Evolutionary conservation across 1,140 invertebrate genomes (phyloP), one percentile per base, ranked within the genome.

Genomic region (Zaprionus africanus): DNA sequence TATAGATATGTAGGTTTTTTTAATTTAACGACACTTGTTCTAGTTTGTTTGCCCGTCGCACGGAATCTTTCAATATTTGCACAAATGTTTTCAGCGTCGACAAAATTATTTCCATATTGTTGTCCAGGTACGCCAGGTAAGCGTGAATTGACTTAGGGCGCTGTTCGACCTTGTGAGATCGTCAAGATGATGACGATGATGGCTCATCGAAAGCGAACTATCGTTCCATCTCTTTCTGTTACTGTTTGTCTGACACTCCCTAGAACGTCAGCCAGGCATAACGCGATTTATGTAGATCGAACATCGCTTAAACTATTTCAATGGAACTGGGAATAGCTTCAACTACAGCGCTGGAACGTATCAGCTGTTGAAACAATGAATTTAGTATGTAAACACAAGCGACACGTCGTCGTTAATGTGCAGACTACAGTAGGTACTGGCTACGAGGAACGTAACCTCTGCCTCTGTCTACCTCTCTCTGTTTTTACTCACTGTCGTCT

Each of bases 241-340:
- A 26, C 34, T 9, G 15, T 26, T 12, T 60, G 58, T 22, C 34
- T 56, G 63, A 61, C 84, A 84, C 84, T 79, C 84, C 72, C 70
- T 36, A 61, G 68, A 62, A 19, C 68, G 22, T 22, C 79, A 81
- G 34, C 79, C 64, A 78, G 61, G 78, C 85, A 78, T 65, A 64
- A 83, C 62, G 72, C 56, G 43, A 84, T 79, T 74, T 85, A 84
- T 81, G 70, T 85, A 75, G 68, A 90, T 88, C 81, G 76, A 71
- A 90, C 90, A 81, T 88, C 81, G 78, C 49, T 61, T 83, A 81
- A 75, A 56, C 61, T 76, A 61, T 71, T 28, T 56, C 26, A 56
- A 28, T 28, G 26, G 11, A 58, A 43, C 15, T 28, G 19, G 7
- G 2, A 5, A 56, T 65, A 66, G 72, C 54, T 43, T 41, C 67